Evolutionary conservation across 2,113 vertebrate species (phyloP).

Genomic region (Athene cunicularia): DNA sequence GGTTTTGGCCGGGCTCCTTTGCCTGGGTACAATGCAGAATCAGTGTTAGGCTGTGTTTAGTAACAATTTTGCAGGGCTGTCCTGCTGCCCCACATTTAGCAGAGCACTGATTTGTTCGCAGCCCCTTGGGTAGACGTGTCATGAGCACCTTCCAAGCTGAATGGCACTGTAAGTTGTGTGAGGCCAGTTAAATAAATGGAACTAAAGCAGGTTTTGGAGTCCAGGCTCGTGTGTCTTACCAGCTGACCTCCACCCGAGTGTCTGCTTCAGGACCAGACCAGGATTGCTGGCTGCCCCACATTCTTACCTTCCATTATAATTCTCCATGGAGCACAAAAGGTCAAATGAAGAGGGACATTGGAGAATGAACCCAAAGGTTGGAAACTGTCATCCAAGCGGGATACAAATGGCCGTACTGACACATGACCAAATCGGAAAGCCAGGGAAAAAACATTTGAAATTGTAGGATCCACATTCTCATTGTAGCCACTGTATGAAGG

Average conservation of each 20-base stretch:
- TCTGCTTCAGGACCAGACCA: neutral
- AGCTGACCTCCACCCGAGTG: neutral
- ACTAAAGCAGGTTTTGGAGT: neutral
- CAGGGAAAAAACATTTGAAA: conserved; percentile 83
- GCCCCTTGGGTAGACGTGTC: neutral
- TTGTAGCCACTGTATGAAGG: conserved; percentile 77
- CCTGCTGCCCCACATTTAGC: neutral
- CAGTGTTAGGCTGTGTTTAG: neutral
- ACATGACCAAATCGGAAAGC: conserved; percentile 85
- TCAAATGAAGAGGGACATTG: conserved; percentile 73
- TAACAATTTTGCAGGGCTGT: neutral
- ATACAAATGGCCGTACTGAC: conserved; percentile 76
- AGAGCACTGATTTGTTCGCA: neutral
- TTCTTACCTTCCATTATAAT: conserved; percentile 80
- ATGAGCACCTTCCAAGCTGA: neutral
- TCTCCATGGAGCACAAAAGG: conserved; percentile 84
- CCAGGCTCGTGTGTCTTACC: neutral
- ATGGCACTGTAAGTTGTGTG: too few relatives aligned
- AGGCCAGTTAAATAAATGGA: neutral
- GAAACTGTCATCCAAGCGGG: conserved; percentile 71
- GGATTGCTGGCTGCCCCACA: neutral
- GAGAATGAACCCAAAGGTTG: conserved; percentile 61
- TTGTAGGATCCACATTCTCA: conserved; percentile 73
- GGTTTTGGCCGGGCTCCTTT: neutral
- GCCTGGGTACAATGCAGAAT: neutral